Evolutionary conservation across 2,797 vertebrate genomes (phyloP).

Genomic region (Oreortyx pictus): DNA sequence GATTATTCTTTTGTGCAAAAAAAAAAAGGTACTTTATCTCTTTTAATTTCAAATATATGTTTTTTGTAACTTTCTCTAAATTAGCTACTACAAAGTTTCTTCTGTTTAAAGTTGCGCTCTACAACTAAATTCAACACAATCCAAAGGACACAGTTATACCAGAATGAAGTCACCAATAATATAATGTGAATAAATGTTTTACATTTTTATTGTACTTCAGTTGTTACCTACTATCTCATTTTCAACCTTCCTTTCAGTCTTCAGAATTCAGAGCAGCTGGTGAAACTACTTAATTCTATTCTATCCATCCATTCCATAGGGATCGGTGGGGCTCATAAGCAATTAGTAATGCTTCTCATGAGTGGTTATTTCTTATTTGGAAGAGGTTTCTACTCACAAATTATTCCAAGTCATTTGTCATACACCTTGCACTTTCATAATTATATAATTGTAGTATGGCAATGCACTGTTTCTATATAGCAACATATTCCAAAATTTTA

Average conservation of each 20-base stretch:
- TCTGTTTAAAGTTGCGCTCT: not conserved
- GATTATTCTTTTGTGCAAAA: not conserved
- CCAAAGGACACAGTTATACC: not conserved
- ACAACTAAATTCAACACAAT: not conserved
- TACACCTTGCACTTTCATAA: not conserved
- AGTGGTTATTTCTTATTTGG: constrained; percentile 45
- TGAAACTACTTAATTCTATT: constrained; percentile 2
- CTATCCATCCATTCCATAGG: not conserved
- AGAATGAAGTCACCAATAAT: not conserved
- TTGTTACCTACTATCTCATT: not conserved
- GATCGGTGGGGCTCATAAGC: not conserved
- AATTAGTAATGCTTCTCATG: constrained; percentile 10
- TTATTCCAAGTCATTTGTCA: constrained; percentile 51
- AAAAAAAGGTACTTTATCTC: not conserved
- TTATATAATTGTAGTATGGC: not conserved
- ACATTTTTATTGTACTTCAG: not conserved
- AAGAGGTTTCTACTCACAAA: constrained; percentile 19
- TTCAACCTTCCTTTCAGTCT: not conserved
- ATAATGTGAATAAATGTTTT: not conserved
- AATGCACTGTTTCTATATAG: not conserved
- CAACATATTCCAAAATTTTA: not conserved
- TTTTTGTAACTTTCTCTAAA: not conserved
- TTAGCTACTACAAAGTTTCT: not conserved
- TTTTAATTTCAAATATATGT: rapidly evolving
- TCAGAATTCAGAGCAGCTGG: not conserved